Evolutionary conservation across 92 coral and sea anemone genomes (phyloP).

Genomic region (Bergia puertoricense): DNA sequence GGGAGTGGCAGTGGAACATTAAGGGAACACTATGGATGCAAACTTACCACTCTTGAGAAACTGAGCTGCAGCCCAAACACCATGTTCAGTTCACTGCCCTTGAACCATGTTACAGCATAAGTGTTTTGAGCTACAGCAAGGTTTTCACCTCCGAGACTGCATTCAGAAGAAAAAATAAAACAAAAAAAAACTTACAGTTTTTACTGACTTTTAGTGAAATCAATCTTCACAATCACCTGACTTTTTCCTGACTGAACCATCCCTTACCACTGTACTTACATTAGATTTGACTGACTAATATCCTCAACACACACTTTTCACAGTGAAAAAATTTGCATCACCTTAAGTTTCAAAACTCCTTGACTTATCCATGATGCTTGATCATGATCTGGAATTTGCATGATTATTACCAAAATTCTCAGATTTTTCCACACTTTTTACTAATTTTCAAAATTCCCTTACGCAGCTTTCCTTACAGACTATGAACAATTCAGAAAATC

Average conservation of each 20-base stretch:
- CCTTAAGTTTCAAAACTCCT: no score
- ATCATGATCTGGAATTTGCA: no score
- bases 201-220: background rate
- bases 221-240: background rate
- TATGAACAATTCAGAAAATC: no score
- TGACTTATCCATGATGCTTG: no score
- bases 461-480: no score
- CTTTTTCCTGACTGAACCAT: background rate
- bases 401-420: no score
- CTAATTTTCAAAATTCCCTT: no score
- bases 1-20: background rate
- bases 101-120: constrained; percentile 91
- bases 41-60: constrained; percentile 92
- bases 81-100: constrained; percentile 89
- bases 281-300: no score
- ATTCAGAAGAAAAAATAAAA: constrained; percentile 9
- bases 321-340: no score
- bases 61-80: constrained; percentile 98
- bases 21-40: background rate
- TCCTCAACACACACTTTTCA: background rate
- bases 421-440: no score
- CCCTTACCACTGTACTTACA: no score
- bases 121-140: constrained; percentile 98
- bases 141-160: constrained; percentile 95
- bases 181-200: background rate